These are phyloP conservation scores for Drosophila carrolli DNA, from an alignment of 1,140 invertebrate genomes.

Conservation along the genomic window DNA sequence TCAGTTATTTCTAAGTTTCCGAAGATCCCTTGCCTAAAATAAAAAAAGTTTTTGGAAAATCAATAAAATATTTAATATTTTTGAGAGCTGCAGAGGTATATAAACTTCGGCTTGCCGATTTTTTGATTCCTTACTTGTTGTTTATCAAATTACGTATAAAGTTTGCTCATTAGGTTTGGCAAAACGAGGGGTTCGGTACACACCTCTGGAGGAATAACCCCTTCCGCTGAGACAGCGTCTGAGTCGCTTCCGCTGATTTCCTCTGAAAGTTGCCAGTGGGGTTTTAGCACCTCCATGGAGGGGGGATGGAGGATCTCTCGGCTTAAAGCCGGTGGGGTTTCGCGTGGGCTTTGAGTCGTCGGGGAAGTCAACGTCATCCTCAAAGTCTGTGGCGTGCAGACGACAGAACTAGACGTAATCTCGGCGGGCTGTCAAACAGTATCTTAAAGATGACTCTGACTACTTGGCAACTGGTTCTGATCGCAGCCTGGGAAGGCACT, in stretches of 20 bases:
- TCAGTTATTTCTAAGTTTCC: too few species aligned
- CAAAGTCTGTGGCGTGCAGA: constrained; percentile 42
- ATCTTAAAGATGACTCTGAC: constrained; percentile 65
- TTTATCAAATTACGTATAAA: constrained; percentile 55
- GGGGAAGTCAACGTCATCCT: constrained; percentile 24
- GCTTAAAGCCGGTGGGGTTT: background rate
- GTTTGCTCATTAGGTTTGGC: constrained; percentile 59
- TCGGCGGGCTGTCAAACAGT: constrained; percentile 64
- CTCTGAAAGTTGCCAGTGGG: constrained; percentile 45
- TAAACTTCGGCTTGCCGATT: too few species aligned
- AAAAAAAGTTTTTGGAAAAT: too few species aligned
- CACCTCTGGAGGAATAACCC: background rate
- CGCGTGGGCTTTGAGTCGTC: constrained; percentile 38
- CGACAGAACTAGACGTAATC: constrained; percentile 55
- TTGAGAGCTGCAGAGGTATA: too few species aligned
- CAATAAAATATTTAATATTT: too few species aligned
- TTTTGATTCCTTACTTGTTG: constrained; percentile 4
- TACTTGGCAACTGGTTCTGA: constrained; percentile 41
- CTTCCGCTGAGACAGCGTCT: constrained; percentile 38
- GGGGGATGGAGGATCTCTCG: background rate
- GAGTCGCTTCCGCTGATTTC: constrained; percentile 46
- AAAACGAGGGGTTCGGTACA: constrained; percentile 2
- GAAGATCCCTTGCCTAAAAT: too few species aligned
- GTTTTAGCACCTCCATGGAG: constrained; percentile 40
- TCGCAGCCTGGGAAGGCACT: constrained; percentile 43